These are phyloP conservation scores for Petrophora chlorosata DNA, from an alignment of 2,888 invertebrate genomes.

Conservation along the genomic window DNA sequence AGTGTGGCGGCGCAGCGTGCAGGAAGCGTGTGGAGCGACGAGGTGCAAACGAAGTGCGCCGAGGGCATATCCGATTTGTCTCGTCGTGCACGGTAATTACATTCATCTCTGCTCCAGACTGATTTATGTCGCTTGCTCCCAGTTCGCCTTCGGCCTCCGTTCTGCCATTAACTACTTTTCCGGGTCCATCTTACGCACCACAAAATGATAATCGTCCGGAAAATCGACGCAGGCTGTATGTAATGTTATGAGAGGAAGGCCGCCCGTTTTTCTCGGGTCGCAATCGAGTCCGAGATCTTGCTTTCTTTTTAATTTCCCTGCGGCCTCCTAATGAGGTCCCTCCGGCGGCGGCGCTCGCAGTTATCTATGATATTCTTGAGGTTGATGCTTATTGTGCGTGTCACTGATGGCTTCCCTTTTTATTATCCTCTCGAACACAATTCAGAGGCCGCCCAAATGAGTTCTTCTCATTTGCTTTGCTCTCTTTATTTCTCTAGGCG, in stretches of 20 bases:
- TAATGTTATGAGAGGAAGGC: conserved; percentile 82
- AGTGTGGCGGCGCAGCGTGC: background rate
- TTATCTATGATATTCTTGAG: conserved; percentile 85
- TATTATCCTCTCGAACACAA: conserved; percentile 84
- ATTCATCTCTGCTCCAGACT: conserved; percentile 70
- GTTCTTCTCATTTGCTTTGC: conserved; percentile 81
- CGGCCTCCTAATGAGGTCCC: conserved; percentile 83
- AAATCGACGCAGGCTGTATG: conserved; percentile 82
- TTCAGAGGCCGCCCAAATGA: conserved; percentile 81
- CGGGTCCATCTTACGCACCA: conserved; percentile 79
- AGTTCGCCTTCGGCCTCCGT: conserved; percentile 53
- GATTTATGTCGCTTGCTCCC: conserved; percentile 62
- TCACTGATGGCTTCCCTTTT: conserved; percentile 84
- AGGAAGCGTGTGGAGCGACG: background rate
- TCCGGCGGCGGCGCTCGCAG: conserved; percentile 65
- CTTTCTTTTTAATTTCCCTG: conserved; percentile 85
- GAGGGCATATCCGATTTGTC: conserved; percentile 59
- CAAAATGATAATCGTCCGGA: conserved; percentile 84
- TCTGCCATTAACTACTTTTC: conserved; percentile 76
- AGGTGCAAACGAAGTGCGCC: conserved; percentile 36
- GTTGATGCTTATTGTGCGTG: conserved; percentile 85
- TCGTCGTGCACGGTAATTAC: conserved; percentile 64
- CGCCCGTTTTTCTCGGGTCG: conserved; percentile 75
- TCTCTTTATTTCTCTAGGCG: conserved; percentile 82
- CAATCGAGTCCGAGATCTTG: conserved; percentile 83